Percentiles rank a stretch among this genome's conserved stretches.
Evolutionary conservation across 1,140 invertebrate species (phyloP).

Genomic region (Brachionus sp.): DNA sequence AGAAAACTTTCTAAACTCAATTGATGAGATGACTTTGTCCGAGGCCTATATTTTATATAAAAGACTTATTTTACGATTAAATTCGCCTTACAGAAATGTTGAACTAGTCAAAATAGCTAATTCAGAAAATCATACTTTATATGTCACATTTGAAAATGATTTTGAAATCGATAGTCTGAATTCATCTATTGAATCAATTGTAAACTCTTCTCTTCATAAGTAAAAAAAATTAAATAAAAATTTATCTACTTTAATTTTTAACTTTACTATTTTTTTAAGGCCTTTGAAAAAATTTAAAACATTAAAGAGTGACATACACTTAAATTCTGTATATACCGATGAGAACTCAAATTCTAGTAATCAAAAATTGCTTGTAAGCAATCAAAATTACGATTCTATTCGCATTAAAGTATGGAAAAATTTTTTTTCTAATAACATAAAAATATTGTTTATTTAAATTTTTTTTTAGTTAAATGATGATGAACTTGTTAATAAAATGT

Average conservation of each 20-base stretch:
- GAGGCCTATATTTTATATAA: neutral
- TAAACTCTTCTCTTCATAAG: neutral
- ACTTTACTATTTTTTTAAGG: neutral
- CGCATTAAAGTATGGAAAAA: neutral
- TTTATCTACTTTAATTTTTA: neutral
- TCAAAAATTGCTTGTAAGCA: neutral
- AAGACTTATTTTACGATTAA: slow-evolving; percentile 4
- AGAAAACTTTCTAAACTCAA: neutral
- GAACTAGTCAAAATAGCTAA: neutral
- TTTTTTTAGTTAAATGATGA: neutral
- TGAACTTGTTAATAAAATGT: neutral
- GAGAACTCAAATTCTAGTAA: neutral
- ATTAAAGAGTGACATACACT: neutral
- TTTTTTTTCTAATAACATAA: neutral
- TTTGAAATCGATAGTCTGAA: neutral
- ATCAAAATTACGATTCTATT: neutral
- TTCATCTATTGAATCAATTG: neutral
- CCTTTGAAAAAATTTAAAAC: neutral
- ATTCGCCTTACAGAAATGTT: neutral
- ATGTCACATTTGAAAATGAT: slow-evolving; percentile 5
- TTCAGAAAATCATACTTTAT: neutral
- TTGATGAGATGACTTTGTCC: neutral
- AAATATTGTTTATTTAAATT: neutral
- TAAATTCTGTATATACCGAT: neutral
- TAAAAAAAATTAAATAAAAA: neutral